Conservation (phyloP, 2,888 invertebrate genomes). For the Vanessa cardui region DNA sequence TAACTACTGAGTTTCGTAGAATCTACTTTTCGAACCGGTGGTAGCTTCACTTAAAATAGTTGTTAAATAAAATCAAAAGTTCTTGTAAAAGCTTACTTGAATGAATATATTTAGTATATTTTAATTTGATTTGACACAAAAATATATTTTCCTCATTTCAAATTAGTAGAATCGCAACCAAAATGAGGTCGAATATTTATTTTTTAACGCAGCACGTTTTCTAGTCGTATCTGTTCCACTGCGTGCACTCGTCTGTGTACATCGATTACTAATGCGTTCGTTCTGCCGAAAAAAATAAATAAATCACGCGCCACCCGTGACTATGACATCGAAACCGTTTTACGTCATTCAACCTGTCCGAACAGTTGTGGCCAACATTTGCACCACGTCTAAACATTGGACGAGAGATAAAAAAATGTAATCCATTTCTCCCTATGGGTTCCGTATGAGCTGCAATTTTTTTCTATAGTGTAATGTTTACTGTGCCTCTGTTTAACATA, state of each 20-base stretch:
- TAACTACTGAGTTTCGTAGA: too few species aligned
- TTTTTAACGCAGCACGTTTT: neutral
- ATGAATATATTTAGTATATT: too few species aligned
- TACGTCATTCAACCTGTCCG: slow-evolving; percentile 50
- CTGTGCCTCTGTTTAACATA: too few species aligned
- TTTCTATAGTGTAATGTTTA: too few species aligned
- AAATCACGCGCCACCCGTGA: slow-evolving; percentile 57
- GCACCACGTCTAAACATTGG: slow-evolving; percentile 21
- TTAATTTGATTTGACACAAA: too few species aligned
- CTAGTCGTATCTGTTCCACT: slow-evolving; percentile 15
- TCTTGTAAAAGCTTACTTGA: too few species aligned
- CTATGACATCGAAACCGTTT: slow-evolving; percentile 72
- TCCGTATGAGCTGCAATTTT: neutral
- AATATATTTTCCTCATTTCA: neutral
- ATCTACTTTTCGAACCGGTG: too few species aligned
- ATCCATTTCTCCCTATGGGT: neutral
- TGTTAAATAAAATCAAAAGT: too few species aligned
- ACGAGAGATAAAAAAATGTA: slow-evolving; percentile 24
- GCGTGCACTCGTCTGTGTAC: slow-evolving; percentile 17
- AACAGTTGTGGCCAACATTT: slow-evolving; percentile 24
- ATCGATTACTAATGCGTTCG: slow-evolving; percentile 40
- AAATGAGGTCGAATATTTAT: neutral
- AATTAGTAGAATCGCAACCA: neutral
- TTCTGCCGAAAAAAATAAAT: slow-evolving; percentile 45
- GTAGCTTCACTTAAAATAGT: too few species aligned